Evolutionary conservation across 2,797 vertebrate genomes (phyloP).

Genomic region (Eulemur mongoz): DNA sequence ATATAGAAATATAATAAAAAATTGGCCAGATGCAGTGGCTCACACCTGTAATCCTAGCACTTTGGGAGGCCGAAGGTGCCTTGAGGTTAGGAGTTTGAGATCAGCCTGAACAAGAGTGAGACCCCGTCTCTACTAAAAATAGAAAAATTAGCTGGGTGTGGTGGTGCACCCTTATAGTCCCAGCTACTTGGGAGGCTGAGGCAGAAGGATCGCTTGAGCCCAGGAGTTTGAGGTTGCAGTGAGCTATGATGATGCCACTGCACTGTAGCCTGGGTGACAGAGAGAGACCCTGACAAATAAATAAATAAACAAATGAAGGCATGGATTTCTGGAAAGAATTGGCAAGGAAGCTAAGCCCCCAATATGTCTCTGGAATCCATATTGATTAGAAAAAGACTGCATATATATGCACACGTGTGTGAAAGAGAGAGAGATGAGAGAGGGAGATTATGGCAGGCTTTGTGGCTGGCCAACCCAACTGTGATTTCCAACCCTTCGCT

Average conservation of each 20-base stretch:
- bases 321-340: conserved; percentile 33
- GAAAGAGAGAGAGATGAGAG: neutral
- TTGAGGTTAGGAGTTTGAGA: too few species aligned
- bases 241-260: neutral
- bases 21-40: neutral
- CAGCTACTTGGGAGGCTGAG: neutral
- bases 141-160: neutral
- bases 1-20: neutral
- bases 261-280: neutral
- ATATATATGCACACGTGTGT: fast-evolving
- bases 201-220: neutral
- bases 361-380: neutral
- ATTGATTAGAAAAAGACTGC: neutral
- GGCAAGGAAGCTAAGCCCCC: neutral
- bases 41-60: neutral
- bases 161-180: neutral
- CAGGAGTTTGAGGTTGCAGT: neutral
- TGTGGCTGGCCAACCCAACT: neutral
- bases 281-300: neutral
- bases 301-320: neutral
- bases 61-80: neutral
- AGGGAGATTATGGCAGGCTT: neutral
- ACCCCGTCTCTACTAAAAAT: too few species aligned
- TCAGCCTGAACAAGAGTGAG: too few species aligned
- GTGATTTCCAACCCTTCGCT: neutral